A percentile compares a stretch with the other conserved stretches of the same genome.
phyloP scores from a whole-genome alignment of 2,888 invertebrate species.

The Mellilla xanthometata region DNA sequence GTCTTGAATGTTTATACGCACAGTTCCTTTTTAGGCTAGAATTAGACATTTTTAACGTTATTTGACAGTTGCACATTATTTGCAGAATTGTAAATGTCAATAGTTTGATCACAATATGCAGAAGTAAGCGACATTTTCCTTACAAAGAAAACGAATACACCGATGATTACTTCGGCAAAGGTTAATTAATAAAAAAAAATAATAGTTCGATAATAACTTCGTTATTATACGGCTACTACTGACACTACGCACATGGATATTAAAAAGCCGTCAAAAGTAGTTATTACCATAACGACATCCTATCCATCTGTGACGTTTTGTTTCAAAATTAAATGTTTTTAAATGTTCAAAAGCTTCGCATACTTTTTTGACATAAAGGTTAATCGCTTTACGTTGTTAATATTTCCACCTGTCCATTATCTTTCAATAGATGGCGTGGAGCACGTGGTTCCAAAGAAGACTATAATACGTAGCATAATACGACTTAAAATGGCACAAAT shows the following conservation, averaged over 20 bases:
- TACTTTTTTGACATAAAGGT: constrained; percentile 36
- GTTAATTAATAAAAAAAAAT: constrained; percentile 13
- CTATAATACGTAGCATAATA: constrained; percentile 28
- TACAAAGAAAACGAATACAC: not conserved
- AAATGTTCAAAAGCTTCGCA: constrained; percentile 9
- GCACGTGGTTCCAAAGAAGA: constrained; percentile 18
- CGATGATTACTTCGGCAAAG: constrained; percentile 16
- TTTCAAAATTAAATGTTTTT: constrained; percentile 9
- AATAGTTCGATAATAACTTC: constrained; percentile 6
- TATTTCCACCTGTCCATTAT: constrained; percentile 43
- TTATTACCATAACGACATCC: constrained; percentile 26
- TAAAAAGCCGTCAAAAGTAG: constrained; percentile 15
- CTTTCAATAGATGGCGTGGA: constrained; percentile 38
- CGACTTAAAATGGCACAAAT: constrained; percentile 37
- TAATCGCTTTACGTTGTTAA: constrained; percentile 39
- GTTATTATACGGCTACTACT: constrained; percentile 5
- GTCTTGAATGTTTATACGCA: no score
- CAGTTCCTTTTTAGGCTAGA: no score
- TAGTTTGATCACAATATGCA: not conserved
- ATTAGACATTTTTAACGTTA: no score
- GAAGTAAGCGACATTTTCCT: not conserved
- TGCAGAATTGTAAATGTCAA: constrained; percentile 3
- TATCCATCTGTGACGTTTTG: constrained; percentile 24
- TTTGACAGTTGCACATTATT: no score
- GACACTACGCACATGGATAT: constrained; percentile 21